A percentile compares a stretch with the other conserved stretches of the same genome.
These are phyloP conservation scores for Apodemus speciosus DNA, from an alignment of 2,113 vertebrate species.

Conservation along the genomic window DNA sequence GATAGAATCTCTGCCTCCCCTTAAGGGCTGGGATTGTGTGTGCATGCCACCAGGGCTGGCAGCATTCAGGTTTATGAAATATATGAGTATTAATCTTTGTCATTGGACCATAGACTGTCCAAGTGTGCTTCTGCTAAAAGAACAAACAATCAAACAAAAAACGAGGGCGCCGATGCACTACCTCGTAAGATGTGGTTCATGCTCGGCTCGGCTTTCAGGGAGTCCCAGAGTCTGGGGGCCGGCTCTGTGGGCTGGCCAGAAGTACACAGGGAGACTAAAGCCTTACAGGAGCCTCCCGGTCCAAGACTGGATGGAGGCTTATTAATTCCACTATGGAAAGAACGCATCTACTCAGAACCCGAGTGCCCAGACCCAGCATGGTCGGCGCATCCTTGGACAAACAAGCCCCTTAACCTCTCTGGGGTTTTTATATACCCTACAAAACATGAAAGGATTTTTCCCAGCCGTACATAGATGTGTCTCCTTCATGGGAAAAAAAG, in stretches of 20 bases:
- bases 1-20: neutral
- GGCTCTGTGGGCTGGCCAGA: neutral
- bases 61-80: neutral
- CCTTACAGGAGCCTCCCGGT: neutral
- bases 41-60: neutral
- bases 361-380: neutral
- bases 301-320: neutral
- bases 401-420: constrained; percentile 6
- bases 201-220: neutral
- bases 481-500: neutral
- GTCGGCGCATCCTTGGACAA: neutral
- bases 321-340: neutral
- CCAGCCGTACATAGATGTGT: neutral
- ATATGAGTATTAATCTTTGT: neutral
- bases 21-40: neutral
- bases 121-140: neutral
- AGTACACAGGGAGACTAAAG: neutral
- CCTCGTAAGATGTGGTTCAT: neutral
- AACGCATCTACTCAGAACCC: neutral
- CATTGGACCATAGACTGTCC: neutral
- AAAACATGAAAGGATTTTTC: neutral
- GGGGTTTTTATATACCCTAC: neutral
- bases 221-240: neutral
- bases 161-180: too few relatives aligned
- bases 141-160: neutral